Evolutionary conservation across 1,140 invertebrate species (phyloP), one percentile per base, ranked within the genome.

Genomic region (Leptinotarsa texana): DNA sequence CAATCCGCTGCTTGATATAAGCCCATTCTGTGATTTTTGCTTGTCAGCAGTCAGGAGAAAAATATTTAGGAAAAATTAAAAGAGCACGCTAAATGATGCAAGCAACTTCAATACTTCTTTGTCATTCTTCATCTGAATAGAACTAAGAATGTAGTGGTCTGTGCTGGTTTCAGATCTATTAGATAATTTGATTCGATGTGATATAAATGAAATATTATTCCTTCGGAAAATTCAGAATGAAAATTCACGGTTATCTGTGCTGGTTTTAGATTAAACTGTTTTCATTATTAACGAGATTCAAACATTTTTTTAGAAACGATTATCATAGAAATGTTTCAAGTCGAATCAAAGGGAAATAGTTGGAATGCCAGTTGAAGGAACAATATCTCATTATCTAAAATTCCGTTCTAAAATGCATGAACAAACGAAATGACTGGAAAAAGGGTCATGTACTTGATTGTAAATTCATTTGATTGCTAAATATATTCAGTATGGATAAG

Each of bases 131-230:
- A 33, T 33, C 27, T 33, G 1, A 72, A 49, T 72, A 67, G 69
- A 69, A 62, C 74, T 67, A 74, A 47, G 63, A 57, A 70, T 74
- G 68, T 72, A 71, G 74, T 77, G 76, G 69, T 75, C 73, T 77
- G 73, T 77, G 76, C 76, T 75, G 76, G 76, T 69, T 72, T 63
- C 76, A 77, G 76, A 69, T 77, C 73, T 69, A 73, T 67, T 63
- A 75, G 69, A 24, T 49, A 13, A 42, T 65, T 65, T 65, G 22
- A 65, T 65, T 15, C 13, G 21, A 21, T 62, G 61, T 62, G 11
- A 21, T 2, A 65, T 8, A 33, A 65, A 8, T 22, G 63, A 65
- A 22, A 65, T 65, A 27, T 18, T 65, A 22, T 24, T 27, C 2
- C 6, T 6, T 24, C 8, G 51, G 8, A 65, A 8, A 65, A 65